These are phyloP conservation scores for Aptenodytes forsteri DNA, from an alignment of 2,113 vertebrate genomes.

Conservation along the genomic window DNA sequence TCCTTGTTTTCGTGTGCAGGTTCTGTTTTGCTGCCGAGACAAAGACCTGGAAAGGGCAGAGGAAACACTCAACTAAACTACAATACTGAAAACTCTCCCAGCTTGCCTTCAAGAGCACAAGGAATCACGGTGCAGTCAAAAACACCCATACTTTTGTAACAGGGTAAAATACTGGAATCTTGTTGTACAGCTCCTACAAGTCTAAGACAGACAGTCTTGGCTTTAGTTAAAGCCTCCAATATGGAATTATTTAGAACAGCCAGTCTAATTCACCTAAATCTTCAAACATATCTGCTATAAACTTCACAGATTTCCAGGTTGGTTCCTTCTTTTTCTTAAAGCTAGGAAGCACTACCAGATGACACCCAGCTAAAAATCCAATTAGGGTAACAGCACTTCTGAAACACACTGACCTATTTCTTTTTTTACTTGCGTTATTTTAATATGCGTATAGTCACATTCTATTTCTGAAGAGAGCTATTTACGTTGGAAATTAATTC, in stretches of 20 bases:
- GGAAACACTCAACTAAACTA: neutral
- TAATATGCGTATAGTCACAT: neutral
- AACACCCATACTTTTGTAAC: neutral
- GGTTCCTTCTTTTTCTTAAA: neutral
- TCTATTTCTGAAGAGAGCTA: neutral
- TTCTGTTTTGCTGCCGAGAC: slow-evolving; percentile 63
- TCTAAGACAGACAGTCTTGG: neutral
- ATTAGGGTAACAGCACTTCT: slow-evolving; percentile 25
- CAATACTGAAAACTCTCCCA: neutral
- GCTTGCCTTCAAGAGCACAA: neutral
- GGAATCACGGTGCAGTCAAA: neutral
- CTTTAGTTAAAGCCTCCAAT: neutral
- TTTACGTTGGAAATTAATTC: slow-evolving; percentile 17
- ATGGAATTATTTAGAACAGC: slow-evolving; percentile 36
- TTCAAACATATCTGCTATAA: slow-evolving; percentile 28
- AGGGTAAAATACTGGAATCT: neutral
- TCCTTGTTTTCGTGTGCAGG: slow-evolving; percentile 64
- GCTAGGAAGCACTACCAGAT: slow-evolving; percentile 13
- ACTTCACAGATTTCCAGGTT: slow-evolving; percentile 42
- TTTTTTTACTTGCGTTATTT: slow-evolving; percentile 22
- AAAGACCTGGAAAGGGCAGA: slow-evolving; percentile 60
- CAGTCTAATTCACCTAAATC: slow-evolving; percentile 44
- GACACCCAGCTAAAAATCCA: slow-evolving; percentile 35
- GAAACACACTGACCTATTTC: slow-evolving; percentile 56
- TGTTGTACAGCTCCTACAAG: neutral